Evolutionary conservation across 2,113 vertebrate species (phyloP).

Genomic region (Ammospiza caudacuta): DNA sequence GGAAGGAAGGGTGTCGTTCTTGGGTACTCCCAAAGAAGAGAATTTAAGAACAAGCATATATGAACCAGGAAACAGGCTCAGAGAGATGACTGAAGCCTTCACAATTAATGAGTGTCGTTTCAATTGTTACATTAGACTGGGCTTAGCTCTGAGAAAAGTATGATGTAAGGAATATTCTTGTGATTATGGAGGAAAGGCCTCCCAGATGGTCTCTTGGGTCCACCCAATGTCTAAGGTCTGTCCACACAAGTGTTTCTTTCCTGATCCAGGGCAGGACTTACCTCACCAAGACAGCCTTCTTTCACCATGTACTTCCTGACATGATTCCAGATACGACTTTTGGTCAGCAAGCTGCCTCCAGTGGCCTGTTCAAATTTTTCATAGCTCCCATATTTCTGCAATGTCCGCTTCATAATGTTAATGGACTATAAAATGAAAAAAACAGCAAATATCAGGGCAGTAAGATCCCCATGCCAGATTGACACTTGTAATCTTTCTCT

Average conservation of each 20-base stretch:
- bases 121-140: neutral
- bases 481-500: neutral
- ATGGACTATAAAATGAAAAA: constrained; percentile 79
- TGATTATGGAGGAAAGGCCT: neutral
- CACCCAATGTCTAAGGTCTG: neutral
- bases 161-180: neutral
- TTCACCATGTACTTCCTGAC: constrained; percentile 94
- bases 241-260: neutral
- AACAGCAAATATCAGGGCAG: neutral
- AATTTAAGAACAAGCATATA: neutral
- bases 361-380: constrained; percentile 91
- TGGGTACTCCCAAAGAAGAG: constrained; percentile 1
- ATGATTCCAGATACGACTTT: constrained; percentile 85
- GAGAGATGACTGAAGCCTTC: neutral
- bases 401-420: constrained; percentile 86
- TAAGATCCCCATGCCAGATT: neutral
- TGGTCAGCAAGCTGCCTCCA: constrained; percentile 86
- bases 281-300: constrained; percentile 94
- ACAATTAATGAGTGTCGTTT: neutral
- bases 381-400: constrained; percentile 90
- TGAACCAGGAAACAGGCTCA: constrained; percentile 10
- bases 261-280: constrained; percentile 24
- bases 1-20: constrained; percentile 56
- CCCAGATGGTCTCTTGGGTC: neutral
- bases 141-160: neutral